Evolutionary conservation across 2,113 vertebrate species (phyloP).

Genomic region (Neotragus pygmaeus): DNA sequence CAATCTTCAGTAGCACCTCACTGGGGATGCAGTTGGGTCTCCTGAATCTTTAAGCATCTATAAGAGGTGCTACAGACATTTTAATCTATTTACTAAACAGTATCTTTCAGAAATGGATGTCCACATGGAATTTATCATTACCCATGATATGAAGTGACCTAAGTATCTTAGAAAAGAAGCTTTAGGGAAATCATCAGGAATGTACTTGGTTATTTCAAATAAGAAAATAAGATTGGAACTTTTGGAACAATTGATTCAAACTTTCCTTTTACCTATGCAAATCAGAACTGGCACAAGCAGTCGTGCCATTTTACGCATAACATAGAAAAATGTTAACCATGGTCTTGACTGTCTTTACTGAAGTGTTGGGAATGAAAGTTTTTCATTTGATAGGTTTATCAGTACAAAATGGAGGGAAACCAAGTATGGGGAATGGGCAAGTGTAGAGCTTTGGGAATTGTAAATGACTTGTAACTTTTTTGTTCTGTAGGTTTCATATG

Average conservation of each 20-base stretch:
- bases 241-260: not conserved
- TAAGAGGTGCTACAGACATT: not conserved
- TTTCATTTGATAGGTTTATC: slow-evolving; percentile 13
- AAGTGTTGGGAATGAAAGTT: not conserved
- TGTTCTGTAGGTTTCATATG: not conserved
- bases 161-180: not conserved
- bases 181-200: not conserved
- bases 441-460: slow-evolving; percentile 6
- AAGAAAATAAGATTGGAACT: not conserved
- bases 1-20: not conserved
- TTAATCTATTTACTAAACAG: not conserved
- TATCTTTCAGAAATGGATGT: not conserved
- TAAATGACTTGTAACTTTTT: not conserved
- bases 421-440: not conserved
- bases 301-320: not conserved
- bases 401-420: slow-evolving; percentile 13
- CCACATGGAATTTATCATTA: not conserved
- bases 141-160: not conserved
- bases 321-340: not conserved
- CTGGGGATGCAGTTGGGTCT: not conserved
- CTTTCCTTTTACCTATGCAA: not conserved
- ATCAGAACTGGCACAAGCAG: not conserved
- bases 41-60: not conserved
- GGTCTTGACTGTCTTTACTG: not conserved
- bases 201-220: not conserved